Evolutionary conservation across 2,888 invertebrate species (phyloP).

Genomic region (Synergus gifuensis): DNA sequence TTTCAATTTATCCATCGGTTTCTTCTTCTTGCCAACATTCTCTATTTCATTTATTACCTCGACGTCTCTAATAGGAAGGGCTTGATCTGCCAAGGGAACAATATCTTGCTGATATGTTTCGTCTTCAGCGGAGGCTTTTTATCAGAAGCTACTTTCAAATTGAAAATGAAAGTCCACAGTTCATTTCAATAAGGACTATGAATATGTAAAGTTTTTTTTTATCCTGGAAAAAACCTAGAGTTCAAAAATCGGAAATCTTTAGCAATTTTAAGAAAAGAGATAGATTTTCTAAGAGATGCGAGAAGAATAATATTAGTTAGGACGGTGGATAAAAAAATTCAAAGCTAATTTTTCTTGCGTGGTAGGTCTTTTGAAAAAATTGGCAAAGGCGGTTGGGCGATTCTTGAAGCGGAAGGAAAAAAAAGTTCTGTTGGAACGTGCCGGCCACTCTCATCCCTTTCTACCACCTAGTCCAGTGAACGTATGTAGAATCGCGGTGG

Average conservation of each 20-base stretch:
- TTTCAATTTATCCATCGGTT: constrained; percentile 70
- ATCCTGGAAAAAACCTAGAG: no score
- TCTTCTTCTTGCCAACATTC: constrained; percentile 50
- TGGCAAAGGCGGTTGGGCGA: constrained; percentile 62
- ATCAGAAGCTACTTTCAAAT: not conserved
- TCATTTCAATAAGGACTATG: no score
- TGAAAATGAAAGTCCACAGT: not conserved
- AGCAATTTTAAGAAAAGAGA: not conserved
- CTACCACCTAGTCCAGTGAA: constrained; percentile 48
- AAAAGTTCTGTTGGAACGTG: constrained; percentile 71
- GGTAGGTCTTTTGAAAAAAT: constrained; percentile 57
- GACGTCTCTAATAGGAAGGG: constrained; percentile 46
- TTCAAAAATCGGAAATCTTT: not conserved
- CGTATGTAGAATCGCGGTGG: constrained; percentile 51
- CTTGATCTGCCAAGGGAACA: constrained; percentile 54
- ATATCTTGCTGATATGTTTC: constrained; percentile 39
- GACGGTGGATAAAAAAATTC: not conserved
- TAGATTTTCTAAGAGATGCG: not conserved
- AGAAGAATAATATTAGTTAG: not conserved
- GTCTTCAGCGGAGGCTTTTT: not conserved
- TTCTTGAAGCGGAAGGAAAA: constrained; percentile 77
- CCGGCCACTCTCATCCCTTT: constrained; percentile 55
- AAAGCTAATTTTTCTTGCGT: constrained; percentile 10
- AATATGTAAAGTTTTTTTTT: no score
- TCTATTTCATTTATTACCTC: constrained; percentile 47